A percentile compares a stretch with the other conserved stretches of the same genome.
Conservation (phyloP, 1,140 invertebrate species). For the Brachionus sp. region DNA sequence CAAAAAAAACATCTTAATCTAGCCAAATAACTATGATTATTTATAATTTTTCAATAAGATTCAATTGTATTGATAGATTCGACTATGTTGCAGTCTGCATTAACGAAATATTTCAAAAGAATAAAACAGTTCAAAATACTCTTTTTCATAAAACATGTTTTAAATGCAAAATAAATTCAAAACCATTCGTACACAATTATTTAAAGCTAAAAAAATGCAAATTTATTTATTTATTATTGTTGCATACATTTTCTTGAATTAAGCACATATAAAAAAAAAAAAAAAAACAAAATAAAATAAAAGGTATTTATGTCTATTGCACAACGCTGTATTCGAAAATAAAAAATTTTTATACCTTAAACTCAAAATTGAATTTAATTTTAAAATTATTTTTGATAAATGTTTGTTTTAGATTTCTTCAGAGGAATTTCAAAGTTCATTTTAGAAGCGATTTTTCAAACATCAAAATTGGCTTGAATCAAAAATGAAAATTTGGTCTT, state of each 20-base stretch:
- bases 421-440: slow-evolving; percentile 7
- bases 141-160: neutral
- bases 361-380: neutral
- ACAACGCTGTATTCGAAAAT: neutral
- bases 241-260: neutral
- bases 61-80: too few relatives aligned
- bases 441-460: neutral
- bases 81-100: neutral
- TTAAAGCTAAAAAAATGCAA: neutral
- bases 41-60: too few relatives aligned
- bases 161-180: neutral
- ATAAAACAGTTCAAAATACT: neutral
- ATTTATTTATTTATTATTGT: neutral
- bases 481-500: slow-evolving; percentile 47
- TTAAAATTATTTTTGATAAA: neutral
- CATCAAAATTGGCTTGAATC: neutral
- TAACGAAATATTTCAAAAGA: neutral
- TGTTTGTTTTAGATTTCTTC: neutral
- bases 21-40: too few relatives aligned
- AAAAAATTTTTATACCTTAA: neutral
- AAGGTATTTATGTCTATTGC: neutral
- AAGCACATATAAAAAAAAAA: neutral
- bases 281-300: neutral
- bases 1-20: too few relatives aligned
- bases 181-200: neutral